Conservation (phyloP, 2,113 vertebrate species). For the Sinocyclocheilus anophthalmus region DNA sequence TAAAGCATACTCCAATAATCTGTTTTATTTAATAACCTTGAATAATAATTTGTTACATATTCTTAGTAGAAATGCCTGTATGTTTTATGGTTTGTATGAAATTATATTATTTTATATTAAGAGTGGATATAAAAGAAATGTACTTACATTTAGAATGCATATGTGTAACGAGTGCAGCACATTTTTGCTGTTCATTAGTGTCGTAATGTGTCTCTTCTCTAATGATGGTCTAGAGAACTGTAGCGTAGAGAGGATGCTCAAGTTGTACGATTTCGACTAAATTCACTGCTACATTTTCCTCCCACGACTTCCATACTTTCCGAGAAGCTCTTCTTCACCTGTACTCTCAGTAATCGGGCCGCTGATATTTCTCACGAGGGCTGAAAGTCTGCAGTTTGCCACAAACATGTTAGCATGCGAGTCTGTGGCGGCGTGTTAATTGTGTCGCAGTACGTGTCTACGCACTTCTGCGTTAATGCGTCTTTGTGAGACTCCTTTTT, state of each 20-base stretch:
- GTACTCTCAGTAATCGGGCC: not conserved
- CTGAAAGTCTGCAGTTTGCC: slow-evolving; percentile 11
- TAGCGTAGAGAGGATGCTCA: not conserved
- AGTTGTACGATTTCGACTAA: not conserved
- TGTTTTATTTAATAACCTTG: too few species aligned
- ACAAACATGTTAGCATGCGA: not conserved
- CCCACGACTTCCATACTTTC: not conserved
- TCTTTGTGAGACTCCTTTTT: not conserved
- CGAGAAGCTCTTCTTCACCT: not conserved
- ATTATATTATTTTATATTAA: not conserved
- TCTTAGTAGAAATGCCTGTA: not conserved
- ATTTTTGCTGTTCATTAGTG: not conserved
- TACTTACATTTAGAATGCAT: not conserved
- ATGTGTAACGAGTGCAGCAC: not conserved
- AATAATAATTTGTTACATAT: not conserved
- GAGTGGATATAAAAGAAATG: not conserved
- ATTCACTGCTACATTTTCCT: not conserved
- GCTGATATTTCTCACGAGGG: not conserved
- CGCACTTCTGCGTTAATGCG: not conserved
- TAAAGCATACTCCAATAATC: too few species aligned
- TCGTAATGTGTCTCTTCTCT: not conserved
- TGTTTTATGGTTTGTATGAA: not conserved
- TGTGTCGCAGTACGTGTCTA: not conserved
- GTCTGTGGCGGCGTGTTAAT: not conserved
- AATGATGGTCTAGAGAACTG: not conserved